Evolutionary conservation across 1,140 invertebrate species (phyloP).

Genomic region (Brachionus asplanchnoidis): DNA sequence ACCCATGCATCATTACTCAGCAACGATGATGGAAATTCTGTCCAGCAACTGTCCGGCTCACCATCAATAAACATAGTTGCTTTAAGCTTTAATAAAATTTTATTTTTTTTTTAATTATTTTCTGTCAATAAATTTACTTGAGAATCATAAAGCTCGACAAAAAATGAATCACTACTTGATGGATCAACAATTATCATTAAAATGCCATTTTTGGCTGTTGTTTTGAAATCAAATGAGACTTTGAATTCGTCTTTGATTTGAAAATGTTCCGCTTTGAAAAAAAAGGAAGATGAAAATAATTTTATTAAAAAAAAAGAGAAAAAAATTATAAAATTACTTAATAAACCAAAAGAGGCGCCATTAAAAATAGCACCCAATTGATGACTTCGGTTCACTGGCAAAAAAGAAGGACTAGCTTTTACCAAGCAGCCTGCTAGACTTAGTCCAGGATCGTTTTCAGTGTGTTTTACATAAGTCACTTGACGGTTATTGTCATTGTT

Average conservation of each 20-base stretch:
- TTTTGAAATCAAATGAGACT: slow-evolving; percentile 32
- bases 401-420: slow-evolving; percentile 22
- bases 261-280: slow-evolving; percentile 12
- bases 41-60: slow-evolving; percentile 34
- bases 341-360: slow-evolving; percentile 13
- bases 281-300: not conserved
- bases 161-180: slow-evolving; percentile 16
- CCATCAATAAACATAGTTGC: slow-evolving; percentile 32
- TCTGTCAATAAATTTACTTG: not conserved
- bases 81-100: slow-evolving; percentile 24
- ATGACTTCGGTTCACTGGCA: slow-evolving; percentile 27
- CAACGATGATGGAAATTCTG: slow-evolving; percentile 17
- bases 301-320: not conserved
- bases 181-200: slow-evolving; percentile 33
- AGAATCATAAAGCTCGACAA: slow-evolving; percentile 22
- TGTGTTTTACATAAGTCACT: slow-evolving; percentile 11
- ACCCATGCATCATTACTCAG: slow-evolving; percentile 5
- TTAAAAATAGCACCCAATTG: slow-evolving; percentile 29
- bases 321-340: not conserved
- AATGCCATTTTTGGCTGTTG: slow-evolving; percentile 11
- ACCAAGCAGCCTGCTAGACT: slow-evolving; percentile 10
- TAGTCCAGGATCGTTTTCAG: not conserved
- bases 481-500: not conserved
- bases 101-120: not conserved
- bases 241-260: slow-evolving; percentile 17